A percentile compares a stretch with the other conserved stretches of the same genome.
Conservation (phyloP, 2,888 invertebrate species). For the Pachliopta kotzebuea region DNA sequence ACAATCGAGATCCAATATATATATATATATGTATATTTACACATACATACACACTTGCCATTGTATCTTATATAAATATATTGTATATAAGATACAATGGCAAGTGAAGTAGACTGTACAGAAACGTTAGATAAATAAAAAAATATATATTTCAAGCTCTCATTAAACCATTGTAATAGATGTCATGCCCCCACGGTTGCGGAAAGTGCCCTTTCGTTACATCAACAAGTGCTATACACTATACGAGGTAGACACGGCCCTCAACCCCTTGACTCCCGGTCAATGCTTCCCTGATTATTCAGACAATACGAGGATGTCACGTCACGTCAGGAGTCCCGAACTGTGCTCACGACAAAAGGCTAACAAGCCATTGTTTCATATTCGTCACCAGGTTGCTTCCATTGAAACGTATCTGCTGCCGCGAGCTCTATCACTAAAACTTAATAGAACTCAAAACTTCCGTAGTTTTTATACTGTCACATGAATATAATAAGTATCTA, state of each 20-base stretch:
- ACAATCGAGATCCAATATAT: too few relatives aligned
- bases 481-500: conserved; percentile 1
- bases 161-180: neutral
- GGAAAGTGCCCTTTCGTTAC: conserved; percentile 6
- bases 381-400: conserved; percentile 42
- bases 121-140: too few relatives aligned
- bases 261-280: conserved; percentile 48
- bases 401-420: conserved; percentile 34
- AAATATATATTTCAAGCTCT: too few relatives aligned
- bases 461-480: neutral
- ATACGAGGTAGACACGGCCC: conserved; percentile 30
- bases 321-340: conserved; percentile 49
- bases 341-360: conserved; percentile 65
- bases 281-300: conserved; percentile 64
- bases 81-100: too few relatives aligned
- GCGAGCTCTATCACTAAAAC: conserved; percentile 33
- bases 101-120: too few relatives aligned
- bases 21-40: too few relatives aligned
- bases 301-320: conserved; percentile 71
- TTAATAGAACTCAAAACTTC: conserved; percentile 10
- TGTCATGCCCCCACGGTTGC: neutral
- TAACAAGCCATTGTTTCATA: conserved; percentile 73
- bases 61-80: too few relatives aligned
- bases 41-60: too few relatives aligned
- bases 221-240: conserved; percentile 11